These are phyloP conservation scores for Artemia sinica DNA, from an alignment of 2,888 invertebrate species.

Conservation along the genomic window DNA sequence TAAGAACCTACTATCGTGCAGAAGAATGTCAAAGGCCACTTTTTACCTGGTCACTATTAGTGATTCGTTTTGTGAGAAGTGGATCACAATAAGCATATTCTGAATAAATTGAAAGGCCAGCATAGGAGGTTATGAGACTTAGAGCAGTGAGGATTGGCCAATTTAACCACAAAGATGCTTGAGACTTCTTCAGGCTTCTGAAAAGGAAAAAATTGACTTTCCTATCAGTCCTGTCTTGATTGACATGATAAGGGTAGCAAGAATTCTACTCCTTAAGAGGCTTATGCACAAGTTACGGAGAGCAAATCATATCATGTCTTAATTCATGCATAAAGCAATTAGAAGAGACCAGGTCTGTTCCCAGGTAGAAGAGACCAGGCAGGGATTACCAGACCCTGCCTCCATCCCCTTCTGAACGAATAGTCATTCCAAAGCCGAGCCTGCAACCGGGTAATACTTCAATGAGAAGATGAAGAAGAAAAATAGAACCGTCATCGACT, in stretches of 20 bases:
- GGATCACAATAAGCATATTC: constrained; percentile 71
- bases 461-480: no score
- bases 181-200: constrained; percentile 44
- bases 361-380: no score
- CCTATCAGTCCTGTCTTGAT: neutral
- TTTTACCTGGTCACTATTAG: constrained; percentile 47
- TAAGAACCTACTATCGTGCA: no score
- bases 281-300: neutral
- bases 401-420: no score
- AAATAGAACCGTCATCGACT: no score
- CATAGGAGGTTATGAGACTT: constrained; percentile 50
- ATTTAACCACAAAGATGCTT: constrained; percentile 55
- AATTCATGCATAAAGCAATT: no score
- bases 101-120: constrained; percentile 68
- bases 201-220: neutral
- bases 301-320: no score
- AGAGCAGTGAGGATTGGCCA: constrained; percentile 58
- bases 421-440: no score
- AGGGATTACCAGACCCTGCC: no score
- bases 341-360: no score
- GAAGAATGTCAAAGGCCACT: neutral
- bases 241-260: neutral
- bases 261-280: neutral
- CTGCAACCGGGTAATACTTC: no score
- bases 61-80: constrained; percentile 41